phyloP scores from a whole-genome alignment of 2,113 vertebrate genomes.

The Rhineura floridana region DNA sequence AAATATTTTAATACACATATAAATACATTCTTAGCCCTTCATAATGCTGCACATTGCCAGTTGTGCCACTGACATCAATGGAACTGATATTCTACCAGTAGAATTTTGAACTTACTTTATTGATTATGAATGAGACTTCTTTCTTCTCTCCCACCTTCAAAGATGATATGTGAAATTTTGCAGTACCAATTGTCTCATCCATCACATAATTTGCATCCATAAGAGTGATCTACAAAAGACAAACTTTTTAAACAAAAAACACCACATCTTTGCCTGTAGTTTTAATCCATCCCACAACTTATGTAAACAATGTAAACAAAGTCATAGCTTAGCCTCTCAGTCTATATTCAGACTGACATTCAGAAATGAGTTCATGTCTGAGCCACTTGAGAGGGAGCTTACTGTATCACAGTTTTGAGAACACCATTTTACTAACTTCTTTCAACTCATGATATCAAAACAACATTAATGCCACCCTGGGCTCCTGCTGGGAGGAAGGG shows the following conservation, averaged over 20 bases:
- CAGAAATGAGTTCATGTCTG: not conserved
- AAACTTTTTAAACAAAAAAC: not conserved
- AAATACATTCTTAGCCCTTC: not conserved
- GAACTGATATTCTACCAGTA: not conserved
- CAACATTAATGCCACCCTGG: too few species aligned
- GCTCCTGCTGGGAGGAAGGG: too few species aligned
- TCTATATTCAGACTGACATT: too few species aligned
- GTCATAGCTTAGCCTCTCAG: too few species aligned
- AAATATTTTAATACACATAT: too few species aligned
- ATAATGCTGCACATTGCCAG: not conserved
- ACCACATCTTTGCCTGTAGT: not conserved
- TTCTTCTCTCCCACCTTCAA: conserved; percentile 86
- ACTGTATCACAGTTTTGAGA: too few species aligned
- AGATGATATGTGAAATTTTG: conserved; percentile 82
- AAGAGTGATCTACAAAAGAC: conserved; percentile 85
- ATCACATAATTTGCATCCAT: conserved; percentile 98
- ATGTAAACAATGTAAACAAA: not conserved
- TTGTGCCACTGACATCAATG: not conserved
- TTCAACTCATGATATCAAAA: too few species aligned
- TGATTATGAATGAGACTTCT: conserved; percentile 84
- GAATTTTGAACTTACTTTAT: conserved; percentile 79
- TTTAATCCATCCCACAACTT: conserved; percentile 27
- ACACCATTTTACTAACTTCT: too few species aligned
- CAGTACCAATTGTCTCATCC: conserved; percentile 92
- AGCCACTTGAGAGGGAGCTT: conserved; percentile 8